Conservation (phyloP, 2,113 vertebrate genomes). For the Dascyllus trimaculatus region DNA sequence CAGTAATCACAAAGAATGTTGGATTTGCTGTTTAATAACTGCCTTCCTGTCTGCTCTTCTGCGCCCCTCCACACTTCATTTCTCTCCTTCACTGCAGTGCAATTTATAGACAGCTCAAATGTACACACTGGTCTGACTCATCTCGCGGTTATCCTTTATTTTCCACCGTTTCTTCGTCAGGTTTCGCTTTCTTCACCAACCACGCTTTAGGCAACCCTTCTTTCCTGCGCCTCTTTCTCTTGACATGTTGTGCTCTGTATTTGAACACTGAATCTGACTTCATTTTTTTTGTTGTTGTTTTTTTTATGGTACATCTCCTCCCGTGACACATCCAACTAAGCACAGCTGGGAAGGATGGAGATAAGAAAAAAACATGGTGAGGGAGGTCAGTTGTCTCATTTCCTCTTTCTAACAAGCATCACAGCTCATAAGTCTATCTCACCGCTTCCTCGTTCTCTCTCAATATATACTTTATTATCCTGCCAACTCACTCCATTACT, state of each 20-base stretch:
- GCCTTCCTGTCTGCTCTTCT: conserved; percentile 35
- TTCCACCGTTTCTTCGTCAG: conserved; percentile 23
- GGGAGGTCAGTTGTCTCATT: conserved; percentile 26
- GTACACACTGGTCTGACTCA: conserved; percentile 57
- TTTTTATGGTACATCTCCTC: conserved; percentile 2
- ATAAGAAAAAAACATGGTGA: conserved; percentile 1
- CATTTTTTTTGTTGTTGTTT: conserved; percentile 21
- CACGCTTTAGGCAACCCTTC: conserved; percentile 17
- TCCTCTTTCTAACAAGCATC: conserved; percentile 13
- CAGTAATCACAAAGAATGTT: conserved; percentile 31
- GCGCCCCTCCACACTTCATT: conserved; percentile 32
- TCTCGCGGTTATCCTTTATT: conserved; percentile 40
- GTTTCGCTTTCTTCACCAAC: conserved; percentile 8
- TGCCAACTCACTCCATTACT: conserved; percentile 12
- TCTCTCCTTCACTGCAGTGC: conserved; percentile 36
- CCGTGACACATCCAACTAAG: conserved; percentile 21
- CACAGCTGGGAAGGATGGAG: neutral
- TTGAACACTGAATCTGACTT: conserved; percentile 25
- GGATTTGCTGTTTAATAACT: conserved; percentile 38
- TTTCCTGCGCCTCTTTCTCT: neutral
- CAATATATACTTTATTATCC: conserved; percentile 22
- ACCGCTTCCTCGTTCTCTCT: conserved; percentile 1
- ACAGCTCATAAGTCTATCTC: neutral
- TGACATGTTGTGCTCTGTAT: conserved; percentile 1
- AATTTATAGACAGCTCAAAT: conserved; percentile 59